These are phyloP conservation scores for Exephanes ischioxanthus DNA, from an alignment of 2,888 invertebrate species.

Conservation along the genomic window DNA sequence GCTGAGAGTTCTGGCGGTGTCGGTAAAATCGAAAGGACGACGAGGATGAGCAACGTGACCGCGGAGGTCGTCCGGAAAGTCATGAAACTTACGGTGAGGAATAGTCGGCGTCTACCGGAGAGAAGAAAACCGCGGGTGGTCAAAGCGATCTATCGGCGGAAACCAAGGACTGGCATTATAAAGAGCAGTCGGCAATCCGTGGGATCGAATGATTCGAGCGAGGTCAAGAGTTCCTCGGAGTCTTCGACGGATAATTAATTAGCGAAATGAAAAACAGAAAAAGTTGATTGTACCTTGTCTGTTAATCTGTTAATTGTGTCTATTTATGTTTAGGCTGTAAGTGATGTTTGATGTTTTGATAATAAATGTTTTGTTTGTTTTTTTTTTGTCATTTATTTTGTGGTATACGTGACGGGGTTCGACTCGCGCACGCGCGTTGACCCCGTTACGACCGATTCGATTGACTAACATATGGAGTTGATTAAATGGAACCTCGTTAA, in stretches of 20 bases:
- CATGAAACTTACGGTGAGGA: conserved; percentile 39
- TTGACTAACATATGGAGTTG: conserved; percentile 29
- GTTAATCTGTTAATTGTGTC: too few relatives aligned
- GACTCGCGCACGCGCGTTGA: neutral
- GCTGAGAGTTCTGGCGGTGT: neutral
- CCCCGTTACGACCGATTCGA: conserved; percentile 17
- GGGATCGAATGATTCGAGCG: neutral
- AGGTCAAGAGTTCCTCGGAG: neutral
- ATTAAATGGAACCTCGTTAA: conserved; percentile 42
- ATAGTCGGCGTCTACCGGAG: conserved; percentile 55
- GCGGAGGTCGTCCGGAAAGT: conserved; percentile 29
- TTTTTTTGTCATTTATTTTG: neutral
- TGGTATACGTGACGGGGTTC: neutral
- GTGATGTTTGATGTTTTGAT: neutral
- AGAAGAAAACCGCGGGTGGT: conserved; percentile 51
- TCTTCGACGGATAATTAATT: conserved; percentile 9
- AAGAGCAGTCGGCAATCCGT: conserved; percentile 42
- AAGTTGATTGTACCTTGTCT: neutral
- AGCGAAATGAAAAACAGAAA: neutral
- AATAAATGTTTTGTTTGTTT: conserved; percentile 8
- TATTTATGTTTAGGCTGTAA: conserved; percentile 26
- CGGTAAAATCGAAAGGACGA: neutral
- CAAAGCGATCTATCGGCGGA: conserved; percentile 58
- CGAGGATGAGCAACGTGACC: conserved; percentile 5
- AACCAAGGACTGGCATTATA: conserved; percentile 34